phyloP scores from a whole-genome alignment of 2,113 vertebrate species.

The Psittacula cyanocephala region DNA sequence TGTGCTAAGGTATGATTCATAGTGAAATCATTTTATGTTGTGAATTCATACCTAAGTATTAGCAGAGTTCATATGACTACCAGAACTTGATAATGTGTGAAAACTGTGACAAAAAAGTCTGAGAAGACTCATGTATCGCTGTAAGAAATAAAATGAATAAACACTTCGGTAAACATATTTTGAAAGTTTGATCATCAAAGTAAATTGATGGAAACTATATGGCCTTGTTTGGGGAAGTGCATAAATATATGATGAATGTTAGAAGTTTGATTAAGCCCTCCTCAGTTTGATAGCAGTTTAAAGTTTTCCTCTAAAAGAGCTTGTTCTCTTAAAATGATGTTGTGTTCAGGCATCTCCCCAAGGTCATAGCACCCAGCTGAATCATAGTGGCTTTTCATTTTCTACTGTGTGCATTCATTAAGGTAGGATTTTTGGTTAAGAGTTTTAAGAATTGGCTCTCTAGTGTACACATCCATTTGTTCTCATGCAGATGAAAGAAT shows the following conservation, averaged over 20 bases:
- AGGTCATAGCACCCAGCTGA: background rate
- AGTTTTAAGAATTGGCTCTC: background rate
- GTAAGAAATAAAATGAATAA: background rate
- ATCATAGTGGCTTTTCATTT: background rate
- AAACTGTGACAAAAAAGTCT: background rate
- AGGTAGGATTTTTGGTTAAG: background rate
- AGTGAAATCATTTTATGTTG: background rate
- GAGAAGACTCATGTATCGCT: background rate
- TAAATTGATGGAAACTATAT: background rate
- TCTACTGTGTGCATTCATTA: too few relatives aligned
- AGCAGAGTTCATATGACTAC: background rate
- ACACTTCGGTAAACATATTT: background rate
- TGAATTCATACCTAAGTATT: background rate
- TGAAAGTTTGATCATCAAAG: background rate
- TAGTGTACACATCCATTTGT: background rate
- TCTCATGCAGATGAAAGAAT: background rate
- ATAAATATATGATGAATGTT: background rate
- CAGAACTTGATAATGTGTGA: slow-evolving; percentile 3
- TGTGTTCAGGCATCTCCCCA: background rate
- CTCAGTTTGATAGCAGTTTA: background rate
- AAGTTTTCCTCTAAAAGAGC: background rate
- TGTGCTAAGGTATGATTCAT: background rate
- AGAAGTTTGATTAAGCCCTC: background rate
- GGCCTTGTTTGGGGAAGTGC: background rate
- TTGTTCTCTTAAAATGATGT: background rate